Base-by-base conservation (phyloP, 2,113 vertebrate genomes). In the Notothenia coriiceps region DNA sequence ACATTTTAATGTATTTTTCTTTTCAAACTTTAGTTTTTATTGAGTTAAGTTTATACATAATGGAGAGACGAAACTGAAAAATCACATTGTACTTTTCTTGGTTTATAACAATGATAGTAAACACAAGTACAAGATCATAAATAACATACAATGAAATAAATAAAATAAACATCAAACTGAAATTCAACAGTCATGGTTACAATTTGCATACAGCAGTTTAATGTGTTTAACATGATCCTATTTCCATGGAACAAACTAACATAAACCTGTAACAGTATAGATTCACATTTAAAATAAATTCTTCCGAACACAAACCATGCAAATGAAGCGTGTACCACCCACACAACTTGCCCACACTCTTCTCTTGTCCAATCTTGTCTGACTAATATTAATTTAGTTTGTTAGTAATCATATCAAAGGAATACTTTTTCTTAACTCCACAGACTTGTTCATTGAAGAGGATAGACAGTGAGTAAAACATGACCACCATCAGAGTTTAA, bases 391-490 rank as follows among this genome's bases (percentile, higher is more conserved):
- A 18, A 35, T 61, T 44, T 59, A 47, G 54, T 56, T 72, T 76
- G 22, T 47, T 66, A 72, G 22, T 61, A 44, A 44, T 77, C 10
- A 35, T 43, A 14, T 20, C 64, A 59, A 72, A 25, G 62, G 63
- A 61, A 46, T 49, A 46, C 50, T 52, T 49, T 12, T 54, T 20
- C 13, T 78, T 75, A 78, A 78, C 80, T 80, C 69, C 79, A 62
- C 22, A 65, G 65, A 52, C 22, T 51, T 50, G 2, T 77, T 79
- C 69, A 71, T 1, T 74, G 69, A 74, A 69, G 49, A 80, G 67
- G 40, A 74, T 5, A 67, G 8, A 78, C 20, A 6, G 46, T 57
- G 47, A 57, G 72, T 72, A 40, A 73, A 84, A 50, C 46, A 73
- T 13, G 44, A 79, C 29, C 72, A 77, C 55, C 46, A 4, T 73